Evolutionary conservation across 2,797 vertebrate genomes (phyloP).

Genomic region (Silurus lanzhouensis): DNA sequence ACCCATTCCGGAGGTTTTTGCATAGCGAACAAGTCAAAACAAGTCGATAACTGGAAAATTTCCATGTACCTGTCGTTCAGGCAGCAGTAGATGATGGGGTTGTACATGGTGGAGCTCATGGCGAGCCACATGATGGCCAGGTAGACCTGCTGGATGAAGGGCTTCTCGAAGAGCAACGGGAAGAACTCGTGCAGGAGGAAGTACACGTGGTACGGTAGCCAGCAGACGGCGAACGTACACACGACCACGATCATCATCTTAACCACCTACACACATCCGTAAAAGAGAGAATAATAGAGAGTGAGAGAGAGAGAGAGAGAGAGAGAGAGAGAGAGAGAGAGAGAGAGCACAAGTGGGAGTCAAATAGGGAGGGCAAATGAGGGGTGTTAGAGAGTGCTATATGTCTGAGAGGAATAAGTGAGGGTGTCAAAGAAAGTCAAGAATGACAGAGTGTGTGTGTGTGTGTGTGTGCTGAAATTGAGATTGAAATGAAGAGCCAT

Average conservation of each 20-base stretch:
- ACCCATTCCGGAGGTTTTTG: not conserved
- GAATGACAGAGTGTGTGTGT: not conserved
- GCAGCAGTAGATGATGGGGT: constrained; percentile 99
- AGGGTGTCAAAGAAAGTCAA: not conserved
- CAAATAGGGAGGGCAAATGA: not conserved
- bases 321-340: not conserved
- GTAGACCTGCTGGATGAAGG: constrained; percentile 93
- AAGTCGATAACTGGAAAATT: too few relatives aligned
- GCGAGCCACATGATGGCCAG: constrained; percentile 95
- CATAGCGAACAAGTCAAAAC: too few relatives aligned
- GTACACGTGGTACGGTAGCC: constrained; percentile 94
- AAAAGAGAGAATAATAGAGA: too few relatives aligned
- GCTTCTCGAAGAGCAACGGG: constrained; percentile 75
- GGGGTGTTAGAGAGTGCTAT: not conserved
- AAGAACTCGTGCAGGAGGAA: constrained; percentile 89
- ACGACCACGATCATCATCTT: constrained; percentile 99
- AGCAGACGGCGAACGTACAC: constrained; percentile 92
- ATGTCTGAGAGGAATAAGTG: constrained; percentile 1
- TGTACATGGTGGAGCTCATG: constrained; percentile 99
- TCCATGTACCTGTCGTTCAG: constrained; percentile 88
- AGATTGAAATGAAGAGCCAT: constrained; percentile 2
- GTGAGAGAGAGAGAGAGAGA: not conserved
- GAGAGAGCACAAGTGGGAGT: not conserved
- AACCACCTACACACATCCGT: constrained; percentile 80
- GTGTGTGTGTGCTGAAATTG: not conserved